These are phyloP conservation scores for Parapristionchus giblindavisi DNA, from an alignment of 2,888 invertebrate genomes.

Conservation along the genomic window DNA sequence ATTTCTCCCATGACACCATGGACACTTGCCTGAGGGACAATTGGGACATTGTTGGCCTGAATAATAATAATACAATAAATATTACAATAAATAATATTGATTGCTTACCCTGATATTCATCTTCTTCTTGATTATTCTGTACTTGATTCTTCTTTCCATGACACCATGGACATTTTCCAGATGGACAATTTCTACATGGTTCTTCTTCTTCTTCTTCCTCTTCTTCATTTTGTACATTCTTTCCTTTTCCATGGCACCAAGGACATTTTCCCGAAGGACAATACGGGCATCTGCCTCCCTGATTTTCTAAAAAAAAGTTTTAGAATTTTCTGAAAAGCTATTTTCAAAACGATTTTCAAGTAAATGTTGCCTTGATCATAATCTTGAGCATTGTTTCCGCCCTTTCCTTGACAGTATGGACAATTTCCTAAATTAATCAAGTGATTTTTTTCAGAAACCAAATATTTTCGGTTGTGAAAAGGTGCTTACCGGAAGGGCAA, in stretches of 20 bases:
- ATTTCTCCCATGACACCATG: constrained; percentile 13
- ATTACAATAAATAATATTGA: background rate
- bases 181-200: constrained; percentile 9
- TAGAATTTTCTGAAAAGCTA: background rate
- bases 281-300: constrained; percentile 22
- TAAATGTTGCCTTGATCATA: constrained; percentile 3
- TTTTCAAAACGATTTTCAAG: background rate
- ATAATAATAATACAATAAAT: background rate
- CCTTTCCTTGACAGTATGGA: constrained; percentile 32
- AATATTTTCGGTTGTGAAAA: background rate
- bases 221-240: background rate
- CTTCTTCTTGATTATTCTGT: background rate
- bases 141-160: background rate
- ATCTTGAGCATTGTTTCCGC: constrained; percentile 5
- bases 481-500: constrained; percentile 25
- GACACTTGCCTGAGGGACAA: constrained; percentile 14
- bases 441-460: background rate
- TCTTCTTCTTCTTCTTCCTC: constrained; percentile 13
- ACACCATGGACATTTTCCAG: constrained; percentile 26
- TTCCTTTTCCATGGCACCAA: constrained; percentile 31
- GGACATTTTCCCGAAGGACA: constrained; percentile 38
- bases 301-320: background rate
- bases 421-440: constrained; percentile 22
- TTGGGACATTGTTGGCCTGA: background rate
- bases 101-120: no score